Evolutionary conservation across 2,888 invertebrate genomes (phyloP), one percentile per base, ranked within the genome.

Genomic region (Drosophila bunnanda): DNA sequence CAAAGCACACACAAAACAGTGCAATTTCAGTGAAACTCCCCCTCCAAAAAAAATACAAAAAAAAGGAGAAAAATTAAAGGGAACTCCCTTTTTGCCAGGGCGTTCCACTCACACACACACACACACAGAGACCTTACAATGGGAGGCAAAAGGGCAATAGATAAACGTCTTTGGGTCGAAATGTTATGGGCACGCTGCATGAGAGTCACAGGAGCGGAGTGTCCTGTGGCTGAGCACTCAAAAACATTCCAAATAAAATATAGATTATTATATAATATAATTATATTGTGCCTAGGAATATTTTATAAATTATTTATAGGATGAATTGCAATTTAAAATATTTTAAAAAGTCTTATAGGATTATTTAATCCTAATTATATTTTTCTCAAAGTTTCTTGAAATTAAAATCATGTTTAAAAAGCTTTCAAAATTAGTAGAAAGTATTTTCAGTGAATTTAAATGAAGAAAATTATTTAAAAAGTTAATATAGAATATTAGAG

Each of bases 151-250:
- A 82, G 75, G 50, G 68, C 71, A 69, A 82, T 57, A 85, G 86
- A 82, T 80, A 85, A 85, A 80, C 82, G 81, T 74, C 81, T 85
- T 62, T 75, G 71, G 57, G 61, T 64, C 73, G 62, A 74, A 74
- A 32, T 78, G 76, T 80, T 66, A 85, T 80, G 75, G 68, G 46
- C 53, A 62, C 70, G 17, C 75, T 73, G 57, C 77, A 79, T 79
- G 82, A 62, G 50, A 77, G 46, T 13, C 7, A 28, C 85, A 77
- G 82, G 82, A 68, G 79, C 85, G 85, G 69, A 55, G 17, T 22
- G 15, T 7, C 41, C 22, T 10, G 2, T 2, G 1, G 7, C 7
- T 1, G 4, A 2, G 9, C 9, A n/a, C 2, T 9, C 1, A 4
- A 7, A 25, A 1, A n/a, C 4, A 5, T 2, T 44, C 1, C 0